Base-by-base conservation (phyloP, 1,140 invertebrate species). In the Latrodectus geometricus region DNA sequence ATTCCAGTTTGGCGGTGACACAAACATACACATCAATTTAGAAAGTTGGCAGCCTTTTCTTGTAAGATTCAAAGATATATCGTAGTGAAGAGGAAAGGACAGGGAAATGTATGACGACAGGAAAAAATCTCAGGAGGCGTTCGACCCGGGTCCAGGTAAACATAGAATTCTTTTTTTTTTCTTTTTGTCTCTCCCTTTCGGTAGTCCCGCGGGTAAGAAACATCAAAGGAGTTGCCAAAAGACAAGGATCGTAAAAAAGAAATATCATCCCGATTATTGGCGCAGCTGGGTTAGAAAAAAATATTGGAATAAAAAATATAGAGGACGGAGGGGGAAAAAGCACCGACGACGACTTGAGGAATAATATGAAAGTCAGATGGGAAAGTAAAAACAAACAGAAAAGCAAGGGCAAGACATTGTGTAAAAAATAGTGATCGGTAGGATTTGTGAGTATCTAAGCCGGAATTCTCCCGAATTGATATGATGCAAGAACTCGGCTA, bases 341-440 rank as follows among this genome's bases (percentile, higher is more conserved):
- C 73, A 69, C 76, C 76, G 84, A 79, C 76, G 75, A 73, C 56
- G 81, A 66, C 82, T 84, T 54, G 61, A 84, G 83, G 73, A 86
- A 86, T 86, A 86, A 86, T 86, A 86, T 86, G 83, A 86, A 86
- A 86, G 83, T 86, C 74, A 86, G 83, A 86, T 86, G 75, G 74
- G 74, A 78, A 77, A 86, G 75, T 65, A 84, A 84, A 84, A 84
- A 76, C 61, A 84, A 84, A 84, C 65, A 84, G 12, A 48, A 76
- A 80, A 35, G 23, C 49, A 80, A 70, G 78, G 65, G 54, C 70
- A 70, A 83, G 81, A 83, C 72, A 77, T 77, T 68, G 73, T 20
- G 70, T 52, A 86, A 86, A 82, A 82, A 86, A 70, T 11, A n/a
- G 75, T 20, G 74, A 84, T 84, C 54, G 65, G 54, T 50, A 48